Base-by-base conservation (phyloP, 2,888 invertebrate genomes). In the Cephus pygmeus region DNA sequence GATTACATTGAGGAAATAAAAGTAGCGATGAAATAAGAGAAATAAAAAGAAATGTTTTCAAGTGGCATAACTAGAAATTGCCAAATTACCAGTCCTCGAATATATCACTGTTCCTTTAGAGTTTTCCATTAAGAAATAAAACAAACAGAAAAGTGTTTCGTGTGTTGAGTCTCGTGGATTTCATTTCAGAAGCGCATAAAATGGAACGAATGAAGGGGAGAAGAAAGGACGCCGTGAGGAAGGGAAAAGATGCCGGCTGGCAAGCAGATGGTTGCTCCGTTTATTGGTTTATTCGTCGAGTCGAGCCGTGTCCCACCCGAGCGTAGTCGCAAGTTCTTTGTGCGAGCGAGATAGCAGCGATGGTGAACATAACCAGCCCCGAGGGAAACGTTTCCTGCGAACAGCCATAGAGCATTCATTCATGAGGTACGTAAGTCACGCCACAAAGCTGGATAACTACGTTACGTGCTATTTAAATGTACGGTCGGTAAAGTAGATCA, bases 231-330 rank as follows among this genome's bases (percentile, higher is more conserved):
- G 76, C 81, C 79, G 80, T 76, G 82, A 81, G 83, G 83, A 81
- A 81, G 78, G 82, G 83, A 82, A 87, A 84, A 86, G 84, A 88
- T 89, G 89, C 90, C 90, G 91, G 90, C 90, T 90, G 91, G 88
- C 87, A 86, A 90, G 91, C 91, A 91, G 91, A 91, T 91, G 91
- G 90, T 89, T 89, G 89, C 88, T 85, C 86, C 90, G 90, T 91
- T 91, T 91, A 91, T 91, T 91, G 91, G 91, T 91, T 90, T 90
- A 90, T 89, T 91, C 89, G 89, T 87, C 85, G 86, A 85, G 83
- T 87, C 88, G 87, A 83, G 88, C 88, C 85, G 86, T 83, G 86
- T 87, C 85, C 87, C 85, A 86, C 84, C 84, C 79, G 81, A 83
- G 84, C 85, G 82, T 84, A 81, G 80, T 77, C 78, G 79, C 73